A percentile compares a stretch with the other conserved stretches of the same genome.
Evolutionary conservation across 2,797 vertebrate species (phyloP).

Genomic region (Propithecus perrieri): DNA sequence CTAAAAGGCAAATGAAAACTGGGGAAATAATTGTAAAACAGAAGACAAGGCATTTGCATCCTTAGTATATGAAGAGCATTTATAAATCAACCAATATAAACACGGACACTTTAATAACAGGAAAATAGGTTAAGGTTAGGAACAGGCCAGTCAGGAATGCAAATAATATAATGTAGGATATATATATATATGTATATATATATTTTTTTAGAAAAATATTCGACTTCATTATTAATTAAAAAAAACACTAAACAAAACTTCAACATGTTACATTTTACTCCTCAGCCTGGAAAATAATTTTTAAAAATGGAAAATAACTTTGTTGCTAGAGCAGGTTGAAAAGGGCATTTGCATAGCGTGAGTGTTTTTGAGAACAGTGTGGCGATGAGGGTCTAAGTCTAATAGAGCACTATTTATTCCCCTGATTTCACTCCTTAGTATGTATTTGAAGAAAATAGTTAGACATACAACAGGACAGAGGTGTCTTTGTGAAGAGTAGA

Average conservation of each 20-base stretch:
- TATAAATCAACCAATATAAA: conserved; percentile 17
- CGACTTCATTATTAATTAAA: not conserved
- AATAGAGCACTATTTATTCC: not conserved
- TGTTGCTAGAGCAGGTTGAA: not conserved
- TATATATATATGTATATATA: too few relatives aligned
- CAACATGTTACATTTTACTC: not conserved
- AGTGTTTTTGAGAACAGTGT: not conserved
- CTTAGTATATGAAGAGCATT: not conserved
- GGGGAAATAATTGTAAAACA: not conserved
- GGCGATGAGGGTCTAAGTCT: not conserved
- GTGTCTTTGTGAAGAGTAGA: not conserved
- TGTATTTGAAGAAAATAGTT: not conserved
- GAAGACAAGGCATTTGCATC: not conserved
- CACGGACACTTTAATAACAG: not conserved
- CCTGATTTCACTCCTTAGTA: not conserved
- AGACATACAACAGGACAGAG: not conserved
- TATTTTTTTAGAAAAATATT: not conserved
- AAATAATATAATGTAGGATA: not conserved
- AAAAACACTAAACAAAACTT: not conserved
- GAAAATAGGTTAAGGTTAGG: not conserved
- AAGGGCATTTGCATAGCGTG: not conserved
- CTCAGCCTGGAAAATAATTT: not conserved
- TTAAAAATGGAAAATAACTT: not conserved
- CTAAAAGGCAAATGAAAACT: not conserved
- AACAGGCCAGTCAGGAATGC: not conserved